Percentiles rank a stretch among this genome's conserved stretches.
phyloP scores from a whole-genome alignment of 2,888 invertebrate species.

The Odontothrips loti region DNA sequence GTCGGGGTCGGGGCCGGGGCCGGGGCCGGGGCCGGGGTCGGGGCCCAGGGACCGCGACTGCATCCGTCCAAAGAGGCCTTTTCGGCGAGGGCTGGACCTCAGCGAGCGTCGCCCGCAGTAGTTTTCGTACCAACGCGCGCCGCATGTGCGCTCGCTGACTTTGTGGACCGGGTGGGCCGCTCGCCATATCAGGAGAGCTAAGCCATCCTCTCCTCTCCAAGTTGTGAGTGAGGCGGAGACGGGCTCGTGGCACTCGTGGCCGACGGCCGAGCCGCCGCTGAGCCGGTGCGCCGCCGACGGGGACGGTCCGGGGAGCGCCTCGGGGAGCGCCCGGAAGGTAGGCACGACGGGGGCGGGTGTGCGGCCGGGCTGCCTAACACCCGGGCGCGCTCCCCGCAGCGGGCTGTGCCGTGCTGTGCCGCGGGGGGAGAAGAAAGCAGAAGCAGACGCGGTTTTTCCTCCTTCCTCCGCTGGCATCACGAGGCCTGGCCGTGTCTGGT shows the following conservation, averaged over 20 bases:
- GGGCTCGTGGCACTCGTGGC: background rate
- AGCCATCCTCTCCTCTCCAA: background rate
- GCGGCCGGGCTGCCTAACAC: background rate
- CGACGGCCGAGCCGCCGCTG: background rate
- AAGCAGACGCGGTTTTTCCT: too few relatives aligned
- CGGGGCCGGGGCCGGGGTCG: background rate
- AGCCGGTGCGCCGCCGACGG: background rate
- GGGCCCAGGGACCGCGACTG: background rate
- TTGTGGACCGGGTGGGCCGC: too few relatives aligned
- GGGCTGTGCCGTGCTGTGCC: too few relatives aligned
- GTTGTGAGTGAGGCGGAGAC: background rate
- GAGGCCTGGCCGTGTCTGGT: too few relatives aligned
- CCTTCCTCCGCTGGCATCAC: too few relatives aligned
- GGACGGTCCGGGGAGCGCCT: too few relatives aligned
- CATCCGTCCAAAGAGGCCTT: background rate
- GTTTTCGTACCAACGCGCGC: too few relatives aligned
- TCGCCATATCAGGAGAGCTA: too few relatives aligned
- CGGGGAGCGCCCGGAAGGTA: background rate
- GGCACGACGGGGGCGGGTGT: background rate
- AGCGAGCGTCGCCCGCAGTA: too few relatives aligned
- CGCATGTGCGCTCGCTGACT: too few relatives aligned
- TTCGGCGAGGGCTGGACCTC: background rate
- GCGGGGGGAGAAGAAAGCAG: too few relatives aligned
- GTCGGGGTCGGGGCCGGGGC: too few relatives aligned
- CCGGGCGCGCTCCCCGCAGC: background rate